Conservation (phyloP, 2,113 vertebrate genomes). For the Sphaerodactylus townsendi region DNA sequence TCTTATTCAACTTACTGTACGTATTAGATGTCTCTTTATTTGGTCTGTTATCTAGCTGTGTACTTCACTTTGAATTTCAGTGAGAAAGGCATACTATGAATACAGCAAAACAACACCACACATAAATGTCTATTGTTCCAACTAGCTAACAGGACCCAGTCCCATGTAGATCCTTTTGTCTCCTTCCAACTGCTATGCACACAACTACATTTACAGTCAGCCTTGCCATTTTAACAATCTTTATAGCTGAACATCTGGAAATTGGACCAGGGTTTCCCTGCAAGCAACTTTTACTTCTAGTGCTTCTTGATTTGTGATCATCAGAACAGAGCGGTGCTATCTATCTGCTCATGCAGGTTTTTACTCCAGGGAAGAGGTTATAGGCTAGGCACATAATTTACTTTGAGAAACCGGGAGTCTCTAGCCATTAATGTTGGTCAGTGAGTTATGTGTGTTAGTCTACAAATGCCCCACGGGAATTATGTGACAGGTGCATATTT, state of each 20-base stretch:
- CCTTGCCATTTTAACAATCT: background rate
- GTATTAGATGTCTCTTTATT: no score
- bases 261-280: background rate
- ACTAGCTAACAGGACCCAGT: background rate
- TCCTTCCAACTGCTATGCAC: background rate
- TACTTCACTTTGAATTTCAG: no score
- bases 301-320: constrained; percentile 12
- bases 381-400: constrained; percentile 31
- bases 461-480: constrained; percentile 6
- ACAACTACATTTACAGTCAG: background rate
- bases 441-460: constrained; percentile 21
- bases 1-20: no score
- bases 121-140: background rate
- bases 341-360: constrained; percentile 13
- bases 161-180: background rate
- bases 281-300: background rate
- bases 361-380: constrained; percentile 17
- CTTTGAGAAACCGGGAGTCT: constrained; percentile 7
- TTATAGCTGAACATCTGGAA: background rate
- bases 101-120: no score
- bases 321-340: background rate
- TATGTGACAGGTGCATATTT: constrained; percentile 20
- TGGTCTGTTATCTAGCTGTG: no score
- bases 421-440: constrained; percentile 2
- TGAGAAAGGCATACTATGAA: no score